Base-by-base conservation (phyloP, 2,113 vertebrate species). In the Ploceus nigricollis region DNA sequence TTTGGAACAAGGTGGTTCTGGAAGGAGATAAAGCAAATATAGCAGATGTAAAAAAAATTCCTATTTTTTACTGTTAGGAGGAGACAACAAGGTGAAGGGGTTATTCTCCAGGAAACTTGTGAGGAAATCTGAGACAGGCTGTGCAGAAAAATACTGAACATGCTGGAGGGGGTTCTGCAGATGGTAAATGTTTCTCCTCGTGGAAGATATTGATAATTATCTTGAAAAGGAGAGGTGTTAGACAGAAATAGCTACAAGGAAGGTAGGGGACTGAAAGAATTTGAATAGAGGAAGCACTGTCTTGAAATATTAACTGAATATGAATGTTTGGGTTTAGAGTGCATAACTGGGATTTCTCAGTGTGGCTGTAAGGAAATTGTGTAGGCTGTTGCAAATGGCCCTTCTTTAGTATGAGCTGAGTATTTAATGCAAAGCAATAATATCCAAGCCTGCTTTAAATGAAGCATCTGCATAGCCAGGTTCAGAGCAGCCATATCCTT, bases 361-460 rank as follows among this genome's bases (percentile, higher is more conserved):
- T 13, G 68, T 69, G 42, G 35, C 45, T 82, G 54, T 50, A 64
- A 90, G 53, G 79, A 92, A 94, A 48, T 72, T 56, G 40, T 85
- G 90, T 89, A 64, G 85, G 78, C 70, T 87, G 72, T 54, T 93
- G 82, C 70, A 94, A 93, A 94, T 69, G 73, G 61, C 70, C 45
- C 78, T 91, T 76, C 69, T 70, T 76, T 84, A 63, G 51, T 57
- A 22, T 58, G 44, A 81, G 61, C 42, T 78, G 65, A 4, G 4
- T 87, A 39, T 90, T 96, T 90, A 90, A 73, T 83, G 54, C 54
- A 40, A 40, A 65, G 22, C 37, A 83, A n/a, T 6, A 1, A 14
- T 73, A 82, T 23, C 30, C 69, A 79, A 91, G 35, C 56, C 44
- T 84, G 56, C 64, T 91, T 94, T 84, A 89, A 89, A 89, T 30